Evolutionary conservation across 2,113 vertebrate species (phyloP).

Genomic region (Recurvirostra avosetta): DNA sequence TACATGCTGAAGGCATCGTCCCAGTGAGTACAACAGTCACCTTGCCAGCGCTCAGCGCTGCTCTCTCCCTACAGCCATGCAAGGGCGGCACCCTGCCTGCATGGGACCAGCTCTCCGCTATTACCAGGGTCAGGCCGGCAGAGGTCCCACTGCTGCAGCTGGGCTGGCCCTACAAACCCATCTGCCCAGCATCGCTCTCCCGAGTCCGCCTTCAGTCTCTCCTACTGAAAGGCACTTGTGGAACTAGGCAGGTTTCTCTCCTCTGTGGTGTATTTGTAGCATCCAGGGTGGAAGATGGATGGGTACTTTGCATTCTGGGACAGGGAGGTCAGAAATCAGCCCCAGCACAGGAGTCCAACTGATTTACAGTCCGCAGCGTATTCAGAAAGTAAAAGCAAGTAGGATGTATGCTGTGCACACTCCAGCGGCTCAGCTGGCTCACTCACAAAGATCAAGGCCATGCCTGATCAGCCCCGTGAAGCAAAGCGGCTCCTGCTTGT

Average conservation of each 20-base stretch:
- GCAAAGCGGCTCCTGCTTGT: neutral
- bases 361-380: neutral
- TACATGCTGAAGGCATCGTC: constrained; percentile 93
- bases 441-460: rapidly evolving
- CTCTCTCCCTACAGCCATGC: neutral
- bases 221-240: neutral
- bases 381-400: neutral
- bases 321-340: neutral
- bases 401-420: neutral
- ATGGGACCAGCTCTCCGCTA: neutral
- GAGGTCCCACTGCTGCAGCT: neutral
- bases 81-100: neutral
- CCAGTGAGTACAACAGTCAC: constrained; percentile 79
- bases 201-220: rapidly evolving
- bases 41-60: rapidly evolving
- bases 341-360: neutral
- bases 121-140: neutral
- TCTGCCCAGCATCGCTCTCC: neutral
- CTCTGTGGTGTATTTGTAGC: rapidly evolving
- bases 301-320: neutral
- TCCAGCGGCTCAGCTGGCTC: neutral
- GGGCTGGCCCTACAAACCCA: too few species aligned
- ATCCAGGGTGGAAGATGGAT: neutral
- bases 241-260: neutral
- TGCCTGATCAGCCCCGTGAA: neutral